Percentiles rank a stretch among this genome's conserved stretches.
Evolutionary conservation across 2,797 vertebrate species (phyloP).

Genomic region (Tokudaia tokunoshimensis): DNA sequence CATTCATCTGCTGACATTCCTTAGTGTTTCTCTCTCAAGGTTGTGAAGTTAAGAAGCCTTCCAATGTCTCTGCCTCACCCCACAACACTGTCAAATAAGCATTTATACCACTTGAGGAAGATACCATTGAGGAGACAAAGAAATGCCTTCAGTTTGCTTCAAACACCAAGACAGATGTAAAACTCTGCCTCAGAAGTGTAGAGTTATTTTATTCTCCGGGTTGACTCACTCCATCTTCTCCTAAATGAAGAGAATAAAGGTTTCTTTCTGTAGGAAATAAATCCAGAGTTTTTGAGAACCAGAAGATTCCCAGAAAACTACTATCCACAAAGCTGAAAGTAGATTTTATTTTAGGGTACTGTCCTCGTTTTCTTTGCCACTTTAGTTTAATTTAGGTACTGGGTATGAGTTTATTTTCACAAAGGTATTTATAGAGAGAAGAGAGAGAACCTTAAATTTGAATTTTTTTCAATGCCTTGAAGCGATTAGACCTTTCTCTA

Average conservation of each 20-base stretch:
- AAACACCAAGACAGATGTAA: conserved; percentile 4
- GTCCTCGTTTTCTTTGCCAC: conserved; percentile 79
- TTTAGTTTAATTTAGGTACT: conserved; percentile 79
- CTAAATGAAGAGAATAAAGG: conserved; percentile 41
- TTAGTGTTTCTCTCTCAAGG: background rate
- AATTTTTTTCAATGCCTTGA: conserved; percentile 57
- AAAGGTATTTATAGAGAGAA: conserved; percentile 79
- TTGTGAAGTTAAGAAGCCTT: conserved; percentile 6
- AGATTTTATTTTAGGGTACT: conserved; percentile 74
- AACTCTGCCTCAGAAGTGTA: background rate
- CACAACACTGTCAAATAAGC: background rate
- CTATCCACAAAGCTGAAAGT: conserved; percentile 58
- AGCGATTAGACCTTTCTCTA: background rate
- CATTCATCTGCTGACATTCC: background rate
- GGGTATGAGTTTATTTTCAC: conserved; percentile 75
- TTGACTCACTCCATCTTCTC: conserved; percentile 21
- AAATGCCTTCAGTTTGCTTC: conserved; percentile 32
- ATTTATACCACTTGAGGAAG: background rate
- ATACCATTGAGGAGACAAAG: background rate
- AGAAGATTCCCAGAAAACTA: conserved; percentile 54
- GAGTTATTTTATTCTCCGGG: background rate
- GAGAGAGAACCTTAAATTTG: conserved; percentile 64
- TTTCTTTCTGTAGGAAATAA: conserved; percentile 56
- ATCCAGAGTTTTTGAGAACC: conserved; percentile 43
- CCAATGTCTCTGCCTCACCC: background rate